phyloP scores from a whole-genome alignment of 1,140 invertebrate species.

The Melitaea cinxia region DNA sequence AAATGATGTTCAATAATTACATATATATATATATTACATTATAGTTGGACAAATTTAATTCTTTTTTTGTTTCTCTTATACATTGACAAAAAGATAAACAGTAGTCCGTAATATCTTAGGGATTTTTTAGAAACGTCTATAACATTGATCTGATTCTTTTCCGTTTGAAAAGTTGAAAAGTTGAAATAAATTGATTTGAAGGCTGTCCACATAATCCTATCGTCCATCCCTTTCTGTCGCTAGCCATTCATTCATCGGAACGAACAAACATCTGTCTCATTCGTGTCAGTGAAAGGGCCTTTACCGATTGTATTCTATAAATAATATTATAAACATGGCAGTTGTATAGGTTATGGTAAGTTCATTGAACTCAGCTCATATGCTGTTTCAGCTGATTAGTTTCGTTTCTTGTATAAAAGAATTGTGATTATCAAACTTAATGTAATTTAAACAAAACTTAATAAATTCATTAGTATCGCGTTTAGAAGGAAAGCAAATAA shows the following conservation, averaged over 20 bases:
- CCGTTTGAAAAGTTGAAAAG: constrained; percentile 30
- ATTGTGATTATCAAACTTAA: neutral
- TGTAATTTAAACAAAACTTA: too few relatives aligned
- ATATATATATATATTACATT: too few relatives aligned
- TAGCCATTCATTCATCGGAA: constrained; percentile 39
- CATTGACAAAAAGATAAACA: too few relatives aligned
- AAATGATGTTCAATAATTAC: too few relatives aligned
- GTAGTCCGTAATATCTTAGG: neutral
- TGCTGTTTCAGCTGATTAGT: constrained; percentile 1
- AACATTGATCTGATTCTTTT: constrained; percentile 8
- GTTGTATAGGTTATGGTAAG: neutral
- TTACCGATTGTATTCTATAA: constrained; percentile 31
- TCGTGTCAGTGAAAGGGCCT: constrained; percentile 59
- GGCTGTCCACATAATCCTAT: constrained; percentile 35
- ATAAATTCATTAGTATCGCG: too few relatives aligned
- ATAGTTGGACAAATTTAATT: too few relatives aligned
- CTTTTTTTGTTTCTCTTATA: too few relatives aligned
- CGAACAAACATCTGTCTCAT: constrained; percentile 36
- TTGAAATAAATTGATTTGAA: constrained; percentile 30
- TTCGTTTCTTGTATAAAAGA: neutral
- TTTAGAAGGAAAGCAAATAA: too few relatives aligned
- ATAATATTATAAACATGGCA: neutral
- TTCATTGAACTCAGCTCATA: constrained; percentile 5
- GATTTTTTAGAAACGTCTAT: constrained; percentile 26
- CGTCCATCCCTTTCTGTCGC: constrained; percentile 35